Evolutionary conservation across 2,888 invertebrate species (phyloP).

Genomic region (Hanleya hanleyi): DNA sequence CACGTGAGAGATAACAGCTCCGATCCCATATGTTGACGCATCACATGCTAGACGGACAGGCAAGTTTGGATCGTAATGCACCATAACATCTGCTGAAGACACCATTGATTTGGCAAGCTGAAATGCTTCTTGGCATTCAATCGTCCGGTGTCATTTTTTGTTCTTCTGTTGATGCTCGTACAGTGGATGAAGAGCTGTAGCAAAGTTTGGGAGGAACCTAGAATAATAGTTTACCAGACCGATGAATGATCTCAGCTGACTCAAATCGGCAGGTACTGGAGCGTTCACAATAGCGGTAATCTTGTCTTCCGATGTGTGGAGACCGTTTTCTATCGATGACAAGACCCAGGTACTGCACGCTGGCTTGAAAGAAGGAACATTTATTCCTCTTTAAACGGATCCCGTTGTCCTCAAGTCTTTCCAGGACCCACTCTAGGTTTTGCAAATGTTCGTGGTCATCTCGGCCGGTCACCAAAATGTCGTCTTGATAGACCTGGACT

Average conservation of each 20-base stretch:
- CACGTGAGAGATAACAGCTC: constrained; percentile 57
- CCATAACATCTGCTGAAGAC: constrained; percentile 40
- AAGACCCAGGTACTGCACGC: too few relatives aligned
- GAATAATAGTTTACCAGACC: constrained; percentile 6
- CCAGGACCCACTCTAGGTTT: neutral
- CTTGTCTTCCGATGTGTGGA: neutral
- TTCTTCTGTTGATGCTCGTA: constrained; percentile 21
- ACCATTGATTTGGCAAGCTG: constrained; percentile 41
- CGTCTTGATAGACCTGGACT: neutral
- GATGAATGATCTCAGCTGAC: neutral
- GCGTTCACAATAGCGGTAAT: neutral
- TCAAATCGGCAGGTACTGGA: neutral
- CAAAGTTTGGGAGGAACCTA: constrained; percentile 14
- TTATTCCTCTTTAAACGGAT: neutral
- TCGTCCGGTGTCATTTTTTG: constrained; percentile 30
- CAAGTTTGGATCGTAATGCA: constrained; percentile 59
- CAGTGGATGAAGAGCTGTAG: constrained; percentile 15
- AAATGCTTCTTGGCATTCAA: constrained; percentile 35
- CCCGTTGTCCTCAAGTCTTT: neutral
- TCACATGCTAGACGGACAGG: constrained; percentile 68
- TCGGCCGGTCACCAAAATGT: neutral
- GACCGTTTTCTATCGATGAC: too few relatives aligned
- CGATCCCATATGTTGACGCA: constrained; percentile 66
- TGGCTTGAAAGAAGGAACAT: too few relatives aligned
- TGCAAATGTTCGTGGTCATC: neutral